Percentiles rank a stretch among this genome's conserved stretches.
Conservation (phyloP, 2,113 vertebrate species). For the Cheirogaleus medius region DNA sequence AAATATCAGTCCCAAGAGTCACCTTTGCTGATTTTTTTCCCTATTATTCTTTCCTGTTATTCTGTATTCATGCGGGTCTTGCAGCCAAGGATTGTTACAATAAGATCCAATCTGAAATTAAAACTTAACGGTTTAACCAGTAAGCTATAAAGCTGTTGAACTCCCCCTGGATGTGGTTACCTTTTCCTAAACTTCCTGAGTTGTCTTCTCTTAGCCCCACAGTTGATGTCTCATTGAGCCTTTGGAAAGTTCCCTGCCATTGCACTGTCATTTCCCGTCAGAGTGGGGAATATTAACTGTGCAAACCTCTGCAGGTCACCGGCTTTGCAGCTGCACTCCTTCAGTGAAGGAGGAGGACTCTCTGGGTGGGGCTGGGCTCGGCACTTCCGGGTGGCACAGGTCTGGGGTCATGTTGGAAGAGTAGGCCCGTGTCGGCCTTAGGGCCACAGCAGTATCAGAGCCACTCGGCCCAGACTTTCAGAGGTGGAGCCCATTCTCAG, state of each 20-base stretch:
- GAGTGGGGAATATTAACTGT: background rate
- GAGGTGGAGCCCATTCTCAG: background rate
- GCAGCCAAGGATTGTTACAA: constrained; percentile 55
- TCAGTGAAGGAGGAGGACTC: background rate
- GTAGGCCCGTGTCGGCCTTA: rapidly evolving
- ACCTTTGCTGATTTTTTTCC: constrained; percentile 54
- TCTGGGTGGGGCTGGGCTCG: rapidly evolving
- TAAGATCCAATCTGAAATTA: constrained; percentile 70
- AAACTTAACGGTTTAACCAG: constrained; percentile 29
- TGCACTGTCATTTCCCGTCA: background rate
- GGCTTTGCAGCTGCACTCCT: background rate
- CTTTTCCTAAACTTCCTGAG: constrained; percentile 57
- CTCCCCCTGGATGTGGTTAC: constrained; percentile 25
- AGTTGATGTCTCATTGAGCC: constrained; percentile 32
- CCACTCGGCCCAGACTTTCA: background rate
- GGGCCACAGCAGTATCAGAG: background rate
- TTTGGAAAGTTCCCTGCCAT: background rate
- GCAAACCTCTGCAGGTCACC: background rate
- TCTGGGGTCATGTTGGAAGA: background rate
- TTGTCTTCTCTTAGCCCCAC: background rate
- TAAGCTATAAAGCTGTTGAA: background rate
- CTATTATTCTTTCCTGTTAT: constrained; percentile 70
- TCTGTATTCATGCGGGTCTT: constrained; percentile 2
- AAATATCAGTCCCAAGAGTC: constrained; percentile 60
- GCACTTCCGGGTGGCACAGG: background rate